Evolutionary conservation across 2,797 vertebrate genomes (phyloP).

Genomic region (Chelidonichthys spinosus): DNA sequence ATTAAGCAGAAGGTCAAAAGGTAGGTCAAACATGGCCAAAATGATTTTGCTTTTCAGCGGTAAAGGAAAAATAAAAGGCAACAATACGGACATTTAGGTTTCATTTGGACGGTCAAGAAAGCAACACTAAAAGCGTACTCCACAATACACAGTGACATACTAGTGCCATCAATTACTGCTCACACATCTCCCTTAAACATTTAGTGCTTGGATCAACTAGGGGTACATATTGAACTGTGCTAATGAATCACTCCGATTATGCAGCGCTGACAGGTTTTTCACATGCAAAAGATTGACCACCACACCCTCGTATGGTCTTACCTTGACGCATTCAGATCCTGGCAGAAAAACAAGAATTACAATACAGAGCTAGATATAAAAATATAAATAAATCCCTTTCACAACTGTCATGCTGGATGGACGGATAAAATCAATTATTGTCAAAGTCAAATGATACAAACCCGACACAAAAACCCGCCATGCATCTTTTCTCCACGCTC

Average conservation of each 20-base stretch:
- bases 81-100: conserved; percentile 16
- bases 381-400: conserved; percentile 47
- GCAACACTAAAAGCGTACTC: conserved; percentile 25
- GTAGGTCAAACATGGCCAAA: not conserved
- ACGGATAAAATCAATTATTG: conserved; percentile 48
- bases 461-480: conserved; percentile 62
- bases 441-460: conserved; percentile 60
- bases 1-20: conserved; percentile 25
- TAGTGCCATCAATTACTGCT: conserved; percentile 19
- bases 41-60: conserved; percentile 10
- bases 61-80: conserved; percentile 2
- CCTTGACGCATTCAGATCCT: conserved; percentile 80
- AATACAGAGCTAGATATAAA: conserved; percentile 66
- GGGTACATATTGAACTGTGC: conserved; percentile 38
- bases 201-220: conserved; percentile 23
- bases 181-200: conserved; percentile 21
- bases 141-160: conserved; percentile 15
- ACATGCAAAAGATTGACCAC: conserved; percentile 75
- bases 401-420: conserved; percentile 58
- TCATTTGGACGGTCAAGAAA: conserved; percentile 27
- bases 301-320: conserved; percentile 76
- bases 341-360: conserved; percentile 77
- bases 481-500: conserved; percentile 60
- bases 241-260: conserved; percentile 57
- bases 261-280: conserved; percentile 57